Conservation (phyloP, 2,797 vertebrate genomes). For the Crenuchus spilurus region DNA sequence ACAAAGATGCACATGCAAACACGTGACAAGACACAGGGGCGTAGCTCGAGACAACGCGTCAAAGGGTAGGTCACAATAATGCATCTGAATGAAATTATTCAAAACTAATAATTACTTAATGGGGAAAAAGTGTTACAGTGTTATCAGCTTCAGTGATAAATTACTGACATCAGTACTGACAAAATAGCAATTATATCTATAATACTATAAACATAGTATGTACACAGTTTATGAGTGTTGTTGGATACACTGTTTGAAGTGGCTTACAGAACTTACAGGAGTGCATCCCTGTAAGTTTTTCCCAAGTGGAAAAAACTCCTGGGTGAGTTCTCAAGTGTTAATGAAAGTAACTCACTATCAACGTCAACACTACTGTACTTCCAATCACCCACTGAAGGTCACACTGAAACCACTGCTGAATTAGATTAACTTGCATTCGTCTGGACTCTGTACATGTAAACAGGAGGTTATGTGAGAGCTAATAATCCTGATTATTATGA, state of each 20-base stretch:
- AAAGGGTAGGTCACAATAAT: no score
- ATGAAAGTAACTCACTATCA: slow-evolving; percentile 21
- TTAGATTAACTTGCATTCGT: slow-evolving; percentile 53
- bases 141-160: no score
- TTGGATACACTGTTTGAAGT: not conserved
- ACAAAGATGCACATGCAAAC: no score
- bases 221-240: no score
- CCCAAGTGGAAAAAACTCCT: not conserved
- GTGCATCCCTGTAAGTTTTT: not conserved
- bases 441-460: slow-evolving; percentile 53
- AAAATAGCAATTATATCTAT: no score
- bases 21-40: no score
- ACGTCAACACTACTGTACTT: slow-evolving; percentile 34
- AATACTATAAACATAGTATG: no score
- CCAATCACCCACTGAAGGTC: slow-evolving; percentile 28
- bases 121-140: no score
- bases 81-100: no score
- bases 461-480: slow-evolving; percentile 52
- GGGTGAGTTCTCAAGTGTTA: slow-evolving; percentile 20
- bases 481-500: slow-evolving; percentile 54
- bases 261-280: not conserved
- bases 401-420: slow-evolving; percentile 31
- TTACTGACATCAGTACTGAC: no score
- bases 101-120: no score
- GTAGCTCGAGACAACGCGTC: no score